These are phyloP conservation scores for Aproaerema taeniolella DNA, from an alignment of 2,888 invertebrate species.

Conservation along the genomic window DNA sequence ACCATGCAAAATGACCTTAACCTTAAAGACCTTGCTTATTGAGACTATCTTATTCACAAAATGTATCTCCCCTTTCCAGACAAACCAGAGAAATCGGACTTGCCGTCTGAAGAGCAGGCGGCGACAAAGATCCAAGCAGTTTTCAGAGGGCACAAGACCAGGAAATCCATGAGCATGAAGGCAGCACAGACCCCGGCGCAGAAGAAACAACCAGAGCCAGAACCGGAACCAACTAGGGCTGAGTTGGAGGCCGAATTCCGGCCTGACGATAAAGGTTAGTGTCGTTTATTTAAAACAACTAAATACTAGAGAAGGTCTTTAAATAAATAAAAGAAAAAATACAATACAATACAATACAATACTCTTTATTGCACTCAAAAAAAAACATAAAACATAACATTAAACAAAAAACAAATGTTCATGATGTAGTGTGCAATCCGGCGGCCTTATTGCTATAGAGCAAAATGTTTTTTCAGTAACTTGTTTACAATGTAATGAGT, in stretches of 20 bases:
- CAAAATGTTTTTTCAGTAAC: no score
- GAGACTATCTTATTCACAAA: no score
- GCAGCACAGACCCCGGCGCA: slow-evolving; percentile 45
- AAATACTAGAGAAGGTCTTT: background rate
- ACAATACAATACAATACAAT: no score
- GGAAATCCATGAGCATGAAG: slow-evolving; percentile 88
- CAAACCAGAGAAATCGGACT: slow-evolving; percentile 17
- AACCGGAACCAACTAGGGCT: slow-evolving; percentile 80
- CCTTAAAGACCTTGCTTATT: no score
- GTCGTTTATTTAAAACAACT: background rate
- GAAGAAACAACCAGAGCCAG: slow-evolving; percentile 36
- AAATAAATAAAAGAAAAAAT: background rate
- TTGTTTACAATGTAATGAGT: no score
- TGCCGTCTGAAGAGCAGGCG: slow-evolving; percentile 76
- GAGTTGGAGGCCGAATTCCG: slow-evolving; percentile 88
- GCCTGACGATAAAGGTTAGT: slow-evolving; percentile 86
- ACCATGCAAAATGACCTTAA: no score
- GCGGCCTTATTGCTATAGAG: no score
- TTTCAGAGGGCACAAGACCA: slow-evolving; percentile 89
- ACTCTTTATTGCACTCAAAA: no score
- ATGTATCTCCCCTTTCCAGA: slow-evolving; percentile 29
- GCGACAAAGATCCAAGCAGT: slow-evolving; percentile 94
- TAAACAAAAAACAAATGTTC: no score
- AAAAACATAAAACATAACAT: no score
- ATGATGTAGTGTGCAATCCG: no score